Base-by-base conservation (phyloP, 2,888 invertebrate genomes). In the Aphodius sticticus region DNA sequence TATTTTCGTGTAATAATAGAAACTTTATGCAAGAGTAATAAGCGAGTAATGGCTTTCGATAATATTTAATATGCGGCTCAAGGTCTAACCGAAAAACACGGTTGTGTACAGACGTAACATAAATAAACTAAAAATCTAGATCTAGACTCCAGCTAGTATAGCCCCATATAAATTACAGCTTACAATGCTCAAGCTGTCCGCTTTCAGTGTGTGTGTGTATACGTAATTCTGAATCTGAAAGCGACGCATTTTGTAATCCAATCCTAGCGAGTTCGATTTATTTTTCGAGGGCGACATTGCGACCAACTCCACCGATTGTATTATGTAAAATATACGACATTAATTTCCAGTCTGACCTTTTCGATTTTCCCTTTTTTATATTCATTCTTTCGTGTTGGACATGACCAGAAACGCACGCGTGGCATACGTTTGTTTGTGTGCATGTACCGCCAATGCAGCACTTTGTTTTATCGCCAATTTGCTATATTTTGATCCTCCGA, bases 241-340 rank as follows among this genome's bases (percentile, higher is more conserved):
- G 53, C 53, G 53, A 53, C 53, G 53, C 53, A 12, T 53, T 53
- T 53, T 53, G 53, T 53, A 53, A 53, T 53, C 53, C 9, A 53
- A 53, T 53, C 7, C 53, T 53, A 53, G 53, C 53, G 7, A 53
- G 53, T 53, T 53, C 53, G 53, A 53, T 53, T 53, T 53, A 53
- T 53, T 53, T 53, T 53, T 53, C 53, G 53, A 53, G 53, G 53
- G 53, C 53, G 38, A 38, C 38, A 38, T 38, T 38, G 38, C 7
- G 53, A 53, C 53, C 53, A 12, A 5, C 53, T 53, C 9, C 9
- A 53, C 53, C 53, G 53, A 53, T 53, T 53, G 53, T 53, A 53
- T 53, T 53, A 53, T 53, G 53, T 53, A 53, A 53, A 53, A 53
- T 53, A 53, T 53, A 53, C 53, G 53, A 53, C 53, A 53, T 53